These are phyloP conservation scores for Desoria tigrina DNA, from an alignment of 2,888 invertebrate genomes.

Conservation along the genomic window DNA sequence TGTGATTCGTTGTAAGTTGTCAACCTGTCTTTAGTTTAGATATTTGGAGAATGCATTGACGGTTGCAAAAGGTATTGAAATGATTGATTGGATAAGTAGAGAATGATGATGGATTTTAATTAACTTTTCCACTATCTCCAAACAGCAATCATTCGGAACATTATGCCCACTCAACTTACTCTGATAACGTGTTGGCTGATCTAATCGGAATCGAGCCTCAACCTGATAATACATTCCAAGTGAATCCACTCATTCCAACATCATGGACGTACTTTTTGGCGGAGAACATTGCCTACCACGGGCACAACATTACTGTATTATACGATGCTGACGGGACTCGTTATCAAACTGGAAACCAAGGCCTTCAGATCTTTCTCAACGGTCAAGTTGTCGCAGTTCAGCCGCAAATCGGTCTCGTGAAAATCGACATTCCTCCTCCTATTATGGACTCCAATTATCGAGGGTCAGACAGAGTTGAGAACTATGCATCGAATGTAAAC, in stretches of 20 bases:
- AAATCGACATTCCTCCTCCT: constrained; percentile 34
- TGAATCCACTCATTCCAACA: constrained; percentile 41
- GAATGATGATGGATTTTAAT: too few species aligned
- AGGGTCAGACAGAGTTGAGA: constrained; percentile 40
- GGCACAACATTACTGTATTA: constrained; percentile 46
- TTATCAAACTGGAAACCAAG: constrained; percentile 36
- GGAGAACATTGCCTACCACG: constrained; percentile 49
- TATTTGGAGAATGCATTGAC: too few species aligned
- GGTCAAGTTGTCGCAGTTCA: constrained; percentile 28
- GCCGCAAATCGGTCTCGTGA: constrained; percentile 32
- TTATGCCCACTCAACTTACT: constrained; percentile 52
- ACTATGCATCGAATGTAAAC: constrained; percentile 46
- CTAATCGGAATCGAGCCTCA: constrained; percentile 47
- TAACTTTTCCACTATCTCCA: not conserved
- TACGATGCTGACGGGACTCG: constrained; percentile 45
- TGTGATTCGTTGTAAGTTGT: constrained; percentile 46
- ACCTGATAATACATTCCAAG: constrained; percentile 35
- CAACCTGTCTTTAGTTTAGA: not conserved
- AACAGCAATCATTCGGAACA: constrained; percentile 46
- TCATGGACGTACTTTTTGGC: constrained; percentile 42
- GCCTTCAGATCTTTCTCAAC: constrained; percentile 44
- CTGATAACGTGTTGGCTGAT: constrained; percentile 48
- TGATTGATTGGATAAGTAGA: too few species aligned
- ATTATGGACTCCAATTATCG: constrained; percentile 13
- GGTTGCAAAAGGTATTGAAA: too few species aligned